phyloP scores from a whole-genome alignment of 2,797 vertebrate genomes.

The Masticophis lateralis region DNA sequence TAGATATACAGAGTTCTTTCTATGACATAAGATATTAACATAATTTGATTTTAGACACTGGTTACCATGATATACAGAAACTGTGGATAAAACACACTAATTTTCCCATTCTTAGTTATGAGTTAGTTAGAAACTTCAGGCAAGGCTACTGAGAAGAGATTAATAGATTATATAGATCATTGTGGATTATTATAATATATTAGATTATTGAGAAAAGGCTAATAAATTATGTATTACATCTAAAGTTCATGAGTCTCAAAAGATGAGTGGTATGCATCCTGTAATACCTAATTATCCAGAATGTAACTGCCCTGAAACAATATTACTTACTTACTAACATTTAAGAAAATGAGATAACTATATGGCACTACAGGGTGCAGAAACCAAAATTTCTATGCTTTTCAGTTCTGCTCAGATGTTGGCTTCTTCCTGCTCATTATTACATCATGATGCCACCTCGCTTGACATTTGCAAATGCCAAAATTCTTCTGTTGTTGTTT shows the following conservation, averaged over 20 bases:
- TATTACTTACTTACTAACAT: neutral
- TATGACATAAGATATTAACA: neutral
- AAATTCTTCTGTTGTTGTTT: neutral
- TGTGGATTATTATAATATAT: too few species aligned
- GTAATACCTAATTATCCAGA: constrained; percentile 31
- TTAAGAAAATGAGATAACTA: constrained; percentile 7
- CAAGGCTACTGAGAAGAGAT: neutral
- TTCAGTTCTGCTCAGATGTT: neutral
- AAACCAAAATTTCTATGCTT: neutral
- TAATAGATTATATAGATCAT: neutral
- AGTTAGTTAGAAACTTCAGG: neutral
- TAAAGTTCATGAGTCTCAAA: constrained; percentile 8
- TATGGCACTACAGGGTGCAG: neutral
- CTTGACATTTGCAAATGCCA: neutral
- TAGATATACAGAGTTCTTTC: neutral
- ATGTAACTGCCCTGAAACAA: constrained; percentile 28
- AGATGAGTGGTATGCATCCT: constrained; percentile 10
- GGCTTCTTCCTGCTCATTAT: neutral
- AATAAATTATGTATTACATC: neutral
- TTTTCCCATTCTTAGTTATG: neutral
- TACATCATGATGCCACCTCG: neutral
- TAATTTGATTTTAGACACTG: neutral
- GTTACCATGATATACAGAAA: neutral
- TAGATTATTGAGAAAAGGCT: neutral
- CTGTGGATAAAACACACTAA: neutral